A percentile compares a stretch with the other conserved stretches of the same genome.
Evolutionary conservation across 2,888 invertebrate genomes (phyloP).

Genomic region (Xanthorhoe spadicearia): DNA sequence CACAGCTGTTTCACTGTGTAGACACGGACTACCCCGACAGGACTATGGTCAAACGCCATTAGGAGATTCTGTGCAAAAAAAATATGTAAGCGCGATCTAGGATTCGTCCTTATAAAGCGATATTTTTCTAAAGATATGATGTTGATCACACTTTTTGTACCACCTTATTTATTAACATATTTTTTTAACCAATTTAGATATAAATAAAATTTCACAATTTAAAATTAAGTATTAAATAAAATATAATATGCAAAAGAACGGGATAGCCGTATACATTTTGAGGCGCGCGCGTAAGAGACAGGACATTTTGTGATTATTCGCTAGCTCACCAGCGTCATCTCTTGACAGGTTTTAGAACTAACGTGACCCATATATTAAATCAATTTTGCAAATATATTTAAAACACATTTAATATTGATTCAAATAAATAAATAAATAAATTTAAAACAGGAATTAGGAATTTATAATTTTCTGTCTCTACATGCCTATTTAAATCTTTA

Average conservation of each 20-base stretch:
- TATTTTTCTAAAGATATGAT: background rate
- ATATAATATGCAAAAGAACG: background rate
- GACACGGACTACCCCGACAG: conserved; percentile 26
- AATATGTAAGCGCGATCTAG: conserved; percentile 27
- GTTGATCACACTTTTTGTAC: background rate
- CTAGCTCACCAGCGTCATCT: conserved; percentile 24
- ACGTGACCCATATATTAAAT: background rate
- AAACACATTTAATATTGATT: background rate
- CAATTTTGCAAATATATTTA: background rate
- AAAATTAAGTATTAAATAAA: background rate
- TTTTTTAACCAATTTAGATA: background rate
- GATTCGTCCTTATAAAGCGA: background rate
- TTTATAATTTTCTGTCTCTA: too few species aligned
- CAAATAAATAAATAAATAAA: too few species aligned
- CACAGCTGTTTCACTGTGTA: conserved; percentile 28
- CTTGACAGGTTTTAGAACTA: conserved; percentile 10
- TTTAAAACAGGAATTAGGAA: too few species aligned
- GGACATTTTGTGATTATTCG: conserved; percentile 6
- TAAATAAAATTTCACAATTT: background rate
- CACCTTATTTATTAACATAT: background rate
- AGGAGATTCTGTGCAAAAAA: background rate
- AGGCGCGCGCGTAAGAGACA: conserved; percentile 18
- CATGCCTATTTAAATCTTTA: too few species aligned
- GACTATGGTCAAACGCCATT: background rate
- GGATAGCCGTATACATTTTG: conserved; percentile 1